Percentiles rank a stretch among this genome's conserved stretches.
phyloP scores from a whole-genome alignment of 2,888 invertebrate genomes.

The Rhopalosiphum nymphaeae region DNA sequence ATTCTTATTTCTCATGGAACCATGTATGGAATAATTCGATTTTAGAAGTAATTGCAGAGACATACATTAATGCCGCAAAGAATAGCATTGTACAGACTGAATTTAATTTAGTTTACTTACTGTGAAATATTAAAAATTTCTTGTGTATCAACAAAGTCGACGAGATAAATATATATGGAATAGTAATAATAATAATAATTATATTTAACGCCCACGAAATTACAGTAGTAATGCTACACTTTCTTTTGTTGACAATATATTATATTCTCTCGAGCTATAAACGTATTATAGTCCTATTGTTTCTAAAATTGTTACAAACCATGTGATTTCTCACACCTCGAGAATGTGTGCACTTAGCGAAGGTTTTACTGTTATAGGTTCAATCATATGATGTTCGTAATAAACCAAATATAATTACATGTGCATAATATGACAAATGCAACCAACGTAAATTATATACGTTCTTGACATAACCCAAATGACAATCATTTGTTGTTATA shows the following conservation, averaged over 20 bases:
- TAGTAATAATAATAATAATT: background rate
- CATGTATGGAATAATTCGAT: background rate
- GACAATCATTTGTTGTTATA: background rate
- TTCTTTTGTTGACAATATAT: conserved; percentile 15
- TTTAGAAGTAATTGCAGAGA: background rate
- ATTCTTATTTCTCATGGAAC: background rate
- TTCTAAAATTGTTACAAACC: conserved; percentile 4
- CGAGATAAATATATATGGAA: background rate
- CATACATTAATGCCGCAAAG: background rate
- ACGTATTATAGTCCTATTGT: background rate
- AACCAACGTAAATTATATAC: background rate
- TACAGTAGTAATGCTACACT: background rate
- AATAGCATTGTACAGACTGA: background rate
- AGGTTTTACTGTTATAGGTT: background rate
- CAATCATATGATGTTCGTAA: background rate
- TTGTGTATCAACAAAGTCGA: background rate
- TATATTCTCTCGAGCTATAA: background rate
- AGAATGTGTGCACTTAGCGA: background rate
- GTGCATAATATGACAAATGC: background rate
- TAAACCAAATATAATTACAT: background rate
- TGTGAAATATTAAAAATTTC: background rate
- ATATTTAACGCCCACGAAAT: background rate
- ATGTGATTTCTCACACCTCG: background rate
- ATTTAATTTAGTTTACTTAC: background rate
- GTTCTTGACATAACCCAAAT: background rate